Conservation (phyloP, 2,113 vertebrate genomes). For the Muntiacus reevesi region DNA sequence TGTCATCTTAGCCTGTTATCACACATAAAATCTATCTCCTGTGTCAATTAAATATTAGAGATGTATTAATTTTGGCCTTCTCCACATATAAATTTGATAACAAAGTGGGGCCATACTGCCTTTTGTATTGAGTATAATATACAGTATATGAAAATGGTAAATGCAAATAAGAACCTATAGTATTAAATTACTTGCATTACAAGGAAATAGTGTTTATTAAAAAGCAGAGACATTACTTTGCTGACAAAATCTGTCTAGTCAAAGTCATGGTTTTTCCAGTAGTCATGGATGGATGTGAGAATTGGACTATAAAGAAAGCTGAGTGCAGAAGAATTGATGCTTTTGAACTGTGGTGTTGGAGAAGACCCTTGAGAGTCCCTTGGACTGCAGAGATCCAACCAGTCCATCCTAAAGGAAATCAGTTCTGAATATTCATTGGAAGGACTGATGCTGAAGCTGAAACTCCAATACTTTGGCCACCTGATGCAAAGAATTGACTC, state of each 20-base stretch:
- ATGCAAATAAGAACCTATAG: neutral
- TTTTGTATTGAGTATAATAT: neutral
- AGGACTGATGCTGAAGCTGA: neutral
- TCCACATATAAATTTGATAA: neutral
- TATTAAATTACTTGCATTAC: neutral
- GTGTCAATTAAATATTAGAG: neutral
- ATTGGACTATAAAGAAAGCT: neutral
- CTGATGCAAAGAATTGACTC: neutral
- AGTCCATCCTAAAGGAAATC: neutral
- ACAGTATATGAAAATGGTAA: neutral
- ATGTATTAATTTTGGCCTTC: neutral
- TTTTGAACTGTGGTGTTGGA: neutral
- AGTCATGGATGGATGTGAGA: neutral
- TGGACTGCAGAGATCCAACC: neutral
- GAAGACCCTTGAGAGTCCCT: neutral
- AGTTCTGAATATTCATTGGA: neutral
- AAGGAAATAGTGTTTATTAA: neutral
- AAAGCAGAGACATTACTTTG: neutral
- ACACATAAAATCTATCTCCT: neutral
- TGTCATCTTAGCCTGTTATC: neutral
- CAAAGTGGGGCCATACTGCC: neutral
- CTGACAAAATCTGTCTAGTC: neutral
- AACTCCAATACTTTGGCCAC: neutral
- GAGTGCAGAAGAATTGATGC: neutral
- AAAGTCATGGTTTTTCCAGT: neutral